Evolutionary conservation across 2,888 invertebrate species (phyloP), one percentile per base, ranked within the genome.

Genomic region (Drosophila setosimentum): DNA sequence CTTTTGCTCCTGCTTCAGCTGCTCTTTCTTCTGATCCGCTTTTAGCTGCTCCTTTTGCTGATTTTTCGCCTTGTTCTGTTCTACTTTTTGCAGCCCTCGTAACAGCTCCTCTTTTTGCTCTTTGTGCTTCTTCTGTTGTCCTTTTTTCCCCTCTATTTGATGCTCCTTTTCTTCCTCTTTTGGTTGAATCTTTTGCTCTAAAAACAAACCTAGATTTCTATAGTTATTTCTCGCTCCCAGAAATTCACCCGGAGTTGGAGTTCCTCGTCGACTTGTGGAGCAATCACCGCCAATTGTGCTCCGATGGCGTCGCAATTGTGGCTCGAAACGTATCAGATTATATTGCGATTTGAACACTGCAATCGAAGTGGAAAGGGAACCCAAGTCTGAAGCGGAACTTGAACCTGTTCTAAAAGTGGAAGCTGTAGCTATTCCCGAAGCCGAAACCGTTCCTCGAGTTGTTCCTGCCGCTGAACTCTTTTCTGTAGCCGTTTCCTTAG

Each of bases 201-300:
- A 18, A 13, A 24, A 48, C 18, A 33, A 45, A 18, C 27, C 33
- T n/a, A 66, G 21, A 3, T 68, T 53, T n/a, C 18, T 37, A n/a
- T 40, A 33, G 10, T 49, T 48, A 2, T 33, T 18, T 16, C 24
- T 21, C 16, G 16, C 16, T 16, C 45, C 24, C 27, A 45, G 16
- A 29, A 58, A 65, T 29, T 75, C 63, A 35, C 30, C 58, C 2
- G 67, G 40, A 1, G 67, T 67, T 8, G 71, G 71, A 21, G 76
- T 78, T 33, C 51, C 55, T 8, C 48, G 42, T 18, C 55, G 50
- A 6, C 18, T 13, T 30, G 33, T 59, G 2, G 27, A 35, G 29
- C 21, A 49, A 21, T 16, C 49, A 27, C 8, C 16, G 8, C 16
- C 8, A 24, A 24, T 8, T 24, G 33, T 21, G n/a, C 45, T 49